phyloP scores from a whole-genome alignment of 2,113 vertebrate genomes.

The Ailurus styani region DNA sequence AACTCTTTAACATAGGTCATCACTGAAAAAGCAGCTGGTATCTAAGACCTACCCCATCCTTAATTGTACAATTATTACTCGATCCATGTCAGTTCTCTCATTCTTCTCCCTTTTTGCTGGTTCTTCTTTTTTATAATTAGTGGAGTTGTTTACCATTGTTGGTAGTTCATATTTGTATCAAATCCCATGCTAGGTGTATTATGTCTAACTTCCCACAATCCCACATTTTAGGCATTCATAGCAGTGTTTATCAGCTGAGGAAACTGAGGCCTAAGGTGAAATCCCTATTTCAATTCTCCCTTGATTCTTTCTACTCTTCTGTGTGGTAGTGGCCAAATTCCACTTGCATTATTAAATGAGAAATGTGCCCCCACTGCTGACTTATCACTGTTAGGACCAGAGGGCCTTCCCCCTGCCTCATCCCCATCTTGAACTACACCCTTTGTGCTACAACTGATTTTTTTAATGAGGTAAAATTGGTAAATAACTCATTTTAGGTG shows the following conservation, averaged over 20 bases:
- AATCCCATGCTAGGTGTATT: background rate
- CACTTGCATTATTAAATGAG: background rate
- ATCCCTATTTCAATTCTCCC: background rate
- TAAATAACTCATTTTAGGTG: background rate
- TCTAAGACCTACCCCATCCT: background rate
- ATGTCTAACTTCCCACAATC: background rate
- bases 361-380: background rate
- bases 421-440: background rate
- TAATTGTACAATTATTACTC: background rate
- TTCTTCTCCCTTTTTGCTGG: background rate
- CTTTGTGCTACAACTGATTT: background rate
- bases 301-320: background rate
- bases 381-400: background rate
- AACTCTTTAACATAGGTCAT: background rate
- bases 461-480: background rate
- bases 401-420: fast-evolving
- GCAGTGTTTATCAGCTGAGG: background rate
- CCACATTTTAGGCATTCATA: background rate
- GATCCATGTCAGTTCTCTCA: background rate
- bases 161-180: background rate
- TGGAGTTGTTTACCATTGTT: background rate
- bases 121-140: background rate
- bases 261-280: background rate
- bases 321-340: background rate
- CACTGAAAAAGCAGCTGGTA: background rate